phyloP scores from a whole-genome alignment of 2,888 invertebrate genomes.

The Clepsis dumicolana region DNA sequence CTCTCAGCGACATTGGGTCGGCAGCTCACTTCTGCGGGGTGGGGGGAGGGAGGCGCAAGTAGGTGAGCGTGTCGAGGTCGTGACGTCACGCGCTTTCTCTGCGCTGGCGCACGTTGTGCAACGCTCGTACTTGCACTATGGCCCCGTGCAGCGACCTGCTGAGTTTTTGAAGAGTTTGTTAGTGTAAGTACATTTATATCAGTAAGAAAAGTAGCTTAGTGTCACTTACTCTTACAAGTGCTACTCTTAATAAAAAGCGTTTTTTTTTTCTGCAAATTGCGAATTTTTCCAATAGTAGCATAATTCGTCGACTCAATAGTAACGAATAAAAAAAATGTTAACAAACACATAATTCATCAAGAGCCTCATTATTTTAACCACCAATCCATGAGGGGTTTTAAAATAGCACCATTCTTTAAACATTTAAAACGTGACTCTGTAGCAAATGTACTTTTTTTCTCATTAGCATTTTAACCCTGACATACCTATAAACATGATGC shows the following conservation, averaged over 20 bases:
- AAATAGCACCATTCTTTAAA: not conserved
- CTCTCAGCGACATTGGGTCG: slow-evolving; percentile 67
- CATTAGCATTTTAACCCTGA: slow-evolving; percentile 1
- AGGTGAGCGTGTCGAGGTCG: slow-evolving; percentile 86
- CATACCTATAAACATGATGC: not conserved
- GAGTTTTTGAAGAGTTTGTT: not conserved
- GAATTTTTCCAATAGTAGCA: too few species aligned
- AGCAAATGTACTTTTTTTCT: not conserved
- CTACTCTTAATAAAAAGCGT: too few species aligned
- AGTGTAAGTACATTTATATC: not conserved
- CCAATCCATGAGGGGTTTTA: not conserved
- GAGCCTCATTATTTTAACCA: too few species aligned
- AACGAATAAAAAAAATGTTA: too few species aligned
- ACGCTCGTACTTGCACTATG: slow-evolving; percentile 54
- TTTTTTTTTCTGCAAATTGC: too few species aligned
- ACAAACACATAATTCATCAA: not conserved
- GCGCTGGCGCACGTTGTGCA: slow-evolving; percentile 78
- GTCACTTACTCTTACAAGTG: too few species aligned
- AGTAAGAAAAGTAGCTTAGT: not conserved
- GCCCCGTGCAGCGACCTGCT: slow-evolving; percentile 43
- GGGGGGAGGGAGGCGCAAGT: slow-evolving; percentile 69
- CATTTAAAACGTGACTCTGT: not conserved
- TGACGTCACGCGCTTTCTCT: slow-evolving; percentile 85
- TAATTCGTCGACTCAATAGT: too few species aligned
- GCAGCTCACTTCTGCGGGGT: slow-evolving; percentile 15